Evolutionary conservation across 1,140 invertebrate species (phyloP), one percentile per base, ranked within the genome.

Genomic region (Drosophila pruinosa): DNA sequence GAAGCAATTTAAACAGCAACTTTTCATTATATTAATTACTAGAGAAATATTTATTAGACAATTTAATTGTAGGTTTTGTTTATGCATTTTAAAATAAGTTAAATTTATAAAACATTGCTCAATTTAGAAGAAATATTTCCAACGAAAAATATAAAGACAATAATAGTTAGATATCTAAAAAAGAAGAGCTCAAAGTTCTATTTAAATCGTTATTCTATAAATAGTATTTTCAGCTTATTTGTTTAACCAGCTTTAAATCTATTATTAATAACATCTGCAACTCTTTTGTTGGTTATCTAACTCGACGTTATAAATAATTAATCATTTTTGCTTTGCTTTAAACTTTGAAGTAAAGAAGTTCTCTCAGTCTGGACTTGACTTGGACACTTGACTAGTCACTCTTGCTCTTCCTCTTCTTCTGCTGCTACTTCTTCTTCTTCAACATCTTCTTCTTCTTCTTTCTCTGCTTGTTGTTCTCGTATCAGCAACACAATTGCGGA

Each of bases 401-500:
- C 15, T 17, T 17, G 4, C n/a, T 47, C n/a, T 45, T 4, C 21
- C 2, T 2, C 43, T 45, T 24, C 21, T 45, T 7, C 7, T 12
- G 6, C 17, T 43, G 19, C 8, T 22, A 2, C 21, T 45, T n/a
- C 21, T 24, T 5, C n/a, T 45, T 21, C 41, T 22, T 45, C 15
- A 2, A 26, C 24, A 8, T 17, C 24, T 6, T n/a, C 14, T 50
- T 28, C 14, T 31, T 19, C 22, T 15, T 10, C 0, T 15, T 28
- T 15, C 36, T 21, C n/a, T n/a, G n/a, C n/a, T 14, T 54, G 34
- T 38, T 34, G 15, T 26, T 34, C 21, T n/a, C 26, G 28, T 47
- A 26, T 22, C 39, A 34, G 45, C 48, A 59, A 43, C 63, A 28
- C 75, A 83, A 83, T 83, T 82, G 76, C 39, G 64, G 24, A 75